phyloP scores from a whole-genome alignment of 2,113 vertebrate species.

The Quiscalus mexicanus region DNA sequence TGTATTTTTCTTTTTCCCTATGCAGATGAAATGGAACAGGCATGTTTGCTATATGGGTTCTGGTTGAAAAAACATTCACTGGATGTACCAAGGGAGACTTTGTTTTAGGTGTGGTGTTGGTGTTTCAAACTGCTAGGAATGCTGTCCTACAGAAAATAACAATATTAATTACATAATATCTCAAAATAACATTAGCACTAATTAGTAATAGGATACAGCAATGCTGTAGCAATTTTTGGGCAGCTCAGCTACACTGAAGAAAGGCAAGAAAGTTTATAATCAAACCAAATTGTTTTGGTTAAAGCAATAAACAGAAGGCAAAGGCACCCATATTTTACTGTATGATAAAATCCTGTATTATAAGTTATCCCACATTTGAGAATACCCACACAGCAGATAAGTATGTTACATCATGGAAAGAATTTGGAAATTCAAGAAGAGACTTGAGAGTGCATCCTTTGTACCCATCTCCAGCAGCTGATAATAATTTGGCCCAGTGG shows the following conservation, averaged over 20 bases:
- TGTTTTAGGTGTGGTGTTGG: background rate
- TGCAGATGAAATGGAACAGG: background rate
- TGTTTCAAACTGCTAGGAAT: background rate
- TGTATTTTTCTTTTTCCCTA: background rate
- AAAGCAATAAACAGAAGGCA: background rate
- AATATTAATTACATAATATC: background rate
- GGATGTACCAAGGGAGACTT: background rate
- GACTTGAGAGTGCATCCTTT: constrained; percentile 46
- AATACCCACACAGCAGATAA: background rate
- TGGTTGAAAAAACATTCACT: background rate
- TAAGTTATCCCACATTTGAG: background rate
- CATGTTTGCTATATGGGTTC: rapidly evolving
- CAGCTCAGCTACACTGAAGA: background rate
- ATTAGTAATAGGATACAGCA: background rate
- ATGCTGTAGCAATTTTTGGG: background rate
- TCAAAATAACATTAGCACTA: background rate
- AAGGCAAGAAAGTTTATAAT: background rate
- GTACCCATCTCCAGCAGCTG: constrained; percentile 55
- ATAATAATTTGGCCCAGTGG: constrained; percentile 50
- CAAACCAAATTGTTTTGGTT: background rate
- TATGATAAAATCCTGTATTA: background rate
- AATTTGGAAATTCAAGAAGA: constrained; percentile 29
- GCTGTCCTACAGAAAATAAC: background rate
- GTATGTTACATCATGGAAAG: constrained; percentile 26
- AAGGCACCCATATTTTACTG: background rate